Evolutionary conservation across 1,140 invertebrate species (phyloP).

Genomic region (Polypedilum vanderplanki): DNA sequence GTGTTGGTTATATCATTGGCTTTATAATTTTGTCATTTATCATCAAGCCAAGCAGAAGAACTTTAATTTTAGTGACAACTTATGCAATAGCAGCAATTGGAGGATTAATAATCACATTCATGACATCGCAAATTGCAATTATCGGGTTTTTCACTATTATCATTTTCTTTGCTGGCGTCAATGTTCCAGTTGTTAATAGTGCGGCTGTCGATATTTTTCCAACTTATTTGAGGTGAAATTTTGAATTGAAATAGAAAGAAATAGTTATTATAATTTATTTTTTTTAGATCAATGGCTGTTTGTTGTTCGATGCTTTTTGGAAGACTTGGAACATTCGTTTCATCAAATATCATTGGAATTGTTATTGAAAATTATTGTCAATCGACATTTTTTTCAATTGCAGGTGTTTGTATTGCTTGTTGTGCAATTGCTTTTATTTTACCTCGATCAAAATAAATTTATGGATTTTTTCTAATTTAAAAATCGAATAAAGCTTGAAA

Average conservation of each 20-base stretch:
- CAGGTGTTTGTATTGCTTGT: constrained; percentile 34
- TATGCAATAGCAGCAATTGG: constrained; percentile 34
- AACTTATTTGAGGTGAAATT: constrained; percentile 43
- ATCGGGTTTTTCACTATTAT: constrained; percentile 42
- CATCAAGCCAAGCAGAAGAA: constrained; percentile 40
- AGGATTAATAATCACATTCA: constrained; percentile 38
- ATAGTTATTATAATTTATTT: constrained; percentile 19
- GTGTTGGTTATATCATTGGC: constrained; percentile 37
- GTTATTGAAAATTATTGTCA: constrained; percentile 49
- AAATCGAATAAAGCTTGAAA: too few relatives aligned
- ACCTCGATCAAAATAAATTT: neutral
- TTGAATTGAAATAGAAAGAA: neutral
- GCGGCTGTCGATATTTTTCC: constrained; percentile 46
- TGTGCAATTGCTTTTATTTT: neutral
- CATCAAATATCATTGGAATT: constrained; percentile 50
- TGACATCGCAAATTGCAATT: constrained; percentile 38
- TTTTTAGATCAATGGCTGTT: constrained; percentile 51
- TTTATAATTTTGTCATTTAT: constrained; percentile 39
- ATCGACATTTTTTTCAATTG: constrained; percentile 49
- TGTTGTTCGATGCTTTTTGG: constrained; percentile 53
- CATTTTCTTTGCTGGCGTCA: constrained; percentile 42
- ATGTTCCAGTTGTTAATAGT: constrained; percentile 44
- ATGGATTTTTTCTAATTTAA: neutral
- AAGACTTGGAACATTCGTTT: constrained; percentile 49
- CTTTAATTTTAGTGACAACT: constrained; percentile 35